A percentile compares a stretch with the other conserved stretches of the same genome.
These are phyloP conservation scores for Mormoops blainvillei DNA, from an alignment of 2,113 vertebrate species.

Conservation along the genomic window DNA sequence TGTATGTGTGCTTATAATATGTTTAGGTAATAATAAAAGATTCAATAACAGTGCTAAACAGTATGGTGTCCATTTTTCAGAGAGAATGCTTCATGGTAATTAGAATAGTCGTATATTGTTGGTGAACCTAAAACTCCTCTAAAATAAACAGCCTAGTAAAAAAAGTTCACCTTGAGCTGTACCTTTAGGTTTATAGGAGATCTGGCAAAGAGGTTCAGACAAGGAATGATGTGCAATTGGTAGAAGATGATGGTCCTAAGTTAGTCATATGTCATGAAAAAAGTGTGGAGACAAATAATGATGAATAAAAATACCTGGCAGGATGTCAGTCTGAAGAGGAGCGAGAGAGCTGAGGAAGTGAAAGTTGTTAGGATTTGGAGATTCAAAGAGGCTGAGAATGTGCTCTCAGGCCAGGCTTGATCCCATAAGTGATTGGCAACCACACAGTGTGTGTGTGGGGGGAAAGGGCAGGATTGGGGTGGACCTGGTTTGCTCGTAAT, in stretches of 20 bases:
- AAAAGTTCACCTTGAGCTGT: neutral
- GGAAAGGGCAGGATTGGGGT: neutral
- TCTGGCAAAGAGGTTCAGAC: neutral
- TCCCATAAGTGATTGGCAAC: neutral
- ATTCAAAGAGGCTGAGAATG: neutral
- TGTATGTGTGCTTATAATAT: neutral
- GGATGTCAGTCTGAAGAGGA: neutral
- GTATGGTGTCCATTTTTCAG: neutral
- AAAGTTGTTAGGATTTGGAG: neutral
- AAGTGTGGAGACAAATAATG: neutral
- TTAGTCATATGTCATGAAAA: neutral
- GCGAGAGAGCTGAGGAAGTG: neutral
- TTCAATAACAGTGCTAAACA: neutral
- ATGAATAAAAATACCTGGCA: neutral
- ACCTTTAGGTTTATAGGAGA: neutral
- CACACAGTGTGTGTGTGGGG: neutral
- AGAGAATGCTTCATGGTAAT: neutral
- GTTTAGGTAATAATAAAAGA: neutral
- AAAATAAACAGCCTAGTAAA: neutral
- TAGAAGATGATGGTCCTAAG: neutral
- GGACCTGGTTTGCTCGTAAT: neutral
- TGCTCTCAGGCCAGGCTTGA: neutral
- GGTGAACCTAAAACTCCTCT: neutral
- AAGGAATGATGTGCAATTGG: neutral
- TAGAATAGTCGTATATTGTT: neutral